Percentiles rank a stretch among this genome's conserved stretches.
phyloP scores from a whole-genome alignment of 2,113 vertebrate genomes.

The Anhinga rufa region DNA sequence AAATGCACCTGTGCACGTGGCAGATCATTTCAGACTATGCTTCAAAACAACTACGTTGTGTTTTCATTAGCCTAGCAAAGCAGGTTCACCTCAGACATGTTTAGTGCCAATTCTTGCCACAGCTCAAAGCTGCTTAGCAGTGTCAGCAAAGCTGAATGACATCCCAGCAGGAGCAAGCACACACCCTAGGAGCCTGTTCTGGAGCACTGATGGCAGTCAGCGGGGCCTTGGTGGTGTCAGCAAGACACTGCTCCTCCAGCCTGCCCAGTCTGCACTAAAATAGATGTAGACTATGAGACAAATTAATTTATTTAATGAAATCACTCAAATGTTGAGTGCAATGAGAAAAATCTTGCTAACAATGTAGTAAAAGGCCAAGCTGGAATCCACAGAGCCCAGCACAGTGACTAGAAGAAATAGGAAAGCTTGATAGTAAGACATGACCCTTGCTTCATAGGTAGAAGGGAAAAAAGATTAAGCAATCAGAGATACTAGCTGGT shows the following conservation, averaged over 20 bases:
- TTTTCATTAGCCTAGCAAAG: neutral
- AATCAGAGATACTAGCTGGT: neutral
- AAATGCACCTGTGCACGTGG: neutral
- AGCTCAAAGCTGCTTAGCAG: neutral
- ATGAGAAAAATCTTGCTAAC: neutral
- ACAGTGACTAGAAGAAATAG: neutral
- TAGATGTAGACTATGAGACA: neutral
- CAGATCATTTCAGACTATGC: neutral
- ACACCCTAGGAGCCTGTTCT: neutral
- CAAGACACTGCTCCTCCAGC: neutral
- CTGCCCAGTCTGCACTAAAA: too few species aligned
- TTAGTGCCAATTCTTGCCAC: too few species aligned
- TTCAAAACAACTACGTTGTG: neutral
- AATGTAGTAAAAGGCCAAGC: neutral
- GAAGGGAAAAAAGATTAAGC: neutral
- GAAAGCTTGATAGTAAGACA: neutral
- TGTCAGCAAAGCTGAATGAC: neutral
- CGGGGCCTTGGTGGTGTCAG: neutral
- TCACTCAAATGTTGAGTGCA: neutral
- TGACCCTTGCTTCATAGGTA: neutral
- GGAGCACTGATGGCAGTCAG: neutral
- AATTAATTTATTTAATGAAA: neutral
- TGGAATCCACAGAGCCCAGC: neutral
- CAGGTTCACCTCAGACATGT: neutral
- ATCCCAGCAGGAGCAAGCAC: neutral